A percentile compares a stretch with the other conserved stretches of the same genome.
Evolutionary conservation across 2,113 vertebrate genomes (phyloP).

Genomic region (Gambusia holbrooki): DNA sequence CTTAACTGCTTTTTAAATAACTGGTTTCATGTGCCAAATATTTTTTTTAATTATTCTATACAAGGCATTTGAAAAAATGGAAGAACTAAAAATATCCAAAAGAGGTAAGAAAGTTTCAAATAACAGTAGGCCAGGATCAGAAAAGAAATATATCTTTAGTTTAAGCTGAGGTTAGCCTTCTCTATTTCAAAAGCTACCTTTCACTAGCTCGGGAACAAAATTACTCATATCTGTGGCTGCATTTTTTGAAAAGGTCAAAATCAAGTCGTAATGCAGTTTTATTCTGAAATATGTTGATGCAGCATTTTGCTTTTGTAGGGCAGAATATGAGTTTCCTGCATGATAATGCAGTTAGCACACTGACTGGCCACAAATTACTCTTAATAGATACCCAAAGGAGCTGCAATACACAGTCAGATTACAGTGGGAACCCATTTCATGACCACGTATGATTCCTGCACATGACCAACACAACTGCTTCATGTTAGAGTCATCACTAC

Average conservation of each 20-base stretch:
- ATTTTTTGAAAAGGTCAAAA: constrained; percentile 14
- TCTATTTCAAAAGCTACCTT: constrained; percentile 4
- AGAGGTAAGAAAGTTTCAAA: background rate
- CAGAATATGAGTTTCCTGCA: constrained; percentile 11
- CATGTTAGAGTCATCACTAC: constrained; percentile 37
- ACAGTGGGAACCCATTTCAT: constrained; percentile 27
- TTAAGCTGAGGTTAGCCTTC: constrained; percentile 6
- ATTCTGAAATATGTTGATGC: background rate
- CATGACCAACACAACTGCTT: constrained; percentile 43
- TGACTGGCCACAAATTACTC: constrained; percentile 45
- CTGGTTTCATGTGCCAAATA: constrained; percentile 1
- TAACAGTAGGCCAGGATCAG: background rate
- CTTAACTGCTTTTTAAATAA: background rate
- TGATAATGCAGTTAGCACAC: constrained; percentile 17
- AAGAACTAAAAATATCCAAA: background rate
- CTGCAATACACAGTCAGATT: constrained; percentile 39
- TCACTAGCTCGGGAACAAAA: constrained; percentile 7
- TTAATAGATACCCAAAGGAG: constrained; percentile 54
- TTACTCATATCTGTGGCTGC: background rate
- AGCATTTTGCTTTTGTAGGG: constrained; percentile 2
- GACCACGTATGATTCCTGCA: constrained; percentile 37
- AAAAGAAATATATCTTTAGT: background rate
- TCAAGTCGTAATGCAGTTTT: constrained; percentile 13
- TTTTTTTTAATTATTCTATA: background rate
- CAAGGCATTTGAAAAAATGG: background rate